Percentiles rank a stretch among this genome's conserved stretches.
Evolutionary conservation across 2,888 invertebrate species (phyloP).

Genomic region (Diaperis boleti): DNA sequence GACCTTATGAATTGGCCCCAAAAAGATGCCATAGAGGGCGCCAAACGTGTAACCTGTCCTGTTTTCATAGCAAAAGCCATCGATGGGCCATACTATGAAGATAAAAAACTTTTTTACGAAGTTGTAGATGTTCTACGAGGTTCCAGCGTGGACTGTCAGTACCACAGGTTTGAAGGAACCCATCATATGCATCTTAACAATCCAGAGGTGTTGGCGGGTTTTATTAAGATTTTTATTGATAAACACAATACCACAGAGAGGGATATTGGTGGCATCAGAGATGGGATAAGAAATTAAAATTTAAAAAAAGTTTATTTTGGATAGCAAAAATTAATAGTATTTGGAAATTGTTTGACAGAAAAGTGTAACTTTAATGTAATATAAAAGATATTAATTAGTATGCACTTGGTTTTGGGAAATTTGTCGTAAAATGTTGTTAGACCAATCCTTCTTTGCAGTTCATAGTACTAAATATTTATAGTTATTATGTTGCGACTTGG

Average conservation of each 20-base stretch:
- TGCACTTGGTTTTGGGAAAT: too few species aligned
- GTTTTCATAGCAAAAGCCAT: neutral
- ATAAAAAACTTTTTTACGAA: neutral
- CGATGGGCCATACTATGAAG: neutral
- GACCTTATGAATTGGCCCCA: constrained; percentile 66
- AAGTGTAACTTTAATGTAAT: too few species aligned
- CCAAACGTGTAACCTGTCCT: neutral
- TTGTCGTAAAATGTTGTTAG: too few species aligned
- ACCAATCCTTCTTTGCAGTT: too few species aligned
- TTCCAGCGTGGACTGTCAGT: neutral
- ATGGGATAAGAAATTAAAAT: too few species aligned
- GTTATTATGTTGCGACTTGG: too few species aligned
- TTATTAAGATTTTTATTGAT: neutral
- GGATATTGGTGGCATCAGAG: neutral
- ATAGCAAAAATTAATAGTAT: too few species aligned
- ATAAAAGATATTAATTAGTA: too few species aligned
- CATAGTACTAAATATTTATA: too few species aligned
- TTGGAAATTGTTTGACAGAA: too few species aligned
- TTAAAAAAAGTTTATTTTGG: too few species aligned
- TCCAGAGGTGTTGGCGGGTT: neutral
- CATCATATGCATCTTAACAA: neutral
- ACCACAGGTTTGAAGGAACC: neutral
- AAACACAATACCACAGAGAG: neutral
- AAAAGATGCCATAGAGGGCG: constrained; percentile 59
- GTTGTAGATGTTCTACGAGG: neutral